phyloP scores from a whole-genome alignment of 2,113 vertebrate species.

The Sapajus apella region DNA sequence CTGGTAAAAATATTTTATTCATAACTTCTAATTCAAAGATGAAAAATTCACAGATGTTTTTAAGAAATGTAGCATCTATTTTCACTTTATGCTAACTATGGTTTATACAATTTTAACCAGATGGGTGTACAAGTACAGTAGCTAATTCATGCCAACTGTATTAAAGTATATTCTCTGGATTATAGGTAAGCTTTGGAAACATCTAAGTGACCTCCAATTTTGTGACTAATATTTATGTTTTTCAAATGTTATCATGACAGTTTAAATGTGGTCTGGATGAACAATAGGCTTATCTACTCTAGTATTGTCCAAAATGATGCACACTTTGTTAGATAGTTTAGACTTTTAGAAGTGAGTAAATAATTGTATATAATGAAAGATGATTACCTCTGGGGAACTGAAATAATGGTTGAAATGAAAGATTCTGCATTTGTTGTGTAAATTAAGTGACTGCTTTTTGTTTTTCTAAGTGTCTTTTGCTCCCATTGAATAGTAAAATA shows the following conservation, averaged over 20 bases:
- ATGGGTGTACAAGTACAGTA: constrained; percentile 59
- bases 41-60: constrained; percentile 68
- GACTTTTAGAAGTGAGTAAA: constrained; percentile 36
- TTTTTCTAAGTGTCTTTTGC: background rate
- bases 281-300: background rate
- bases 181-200: constrained; percentile 39
- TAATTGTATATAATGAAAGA: background rate
- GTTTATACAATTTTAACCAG: constrained; percentile 65
- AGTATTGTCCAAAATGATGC: background rate
- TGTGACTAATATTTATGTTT: constrained; percentile 21
- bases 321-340: background rate
- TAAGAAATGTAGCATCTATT: constrained; percentile 65
- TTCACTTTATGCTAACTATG: constrained; percentile 71
- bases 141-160: constrained; percentile 73
- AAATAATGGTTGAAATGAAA: background rate
- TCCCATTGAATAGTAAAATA: background rate
- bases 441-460: background rate
- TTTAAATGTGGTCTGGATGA: background rate
- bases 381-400: background rate
- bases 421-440: background rate
- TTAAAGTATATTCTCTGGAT: constrained; percentile 32
- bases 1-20: constrained; percentile 4
- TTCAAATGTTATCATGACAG: background rate
- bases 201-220: background rate
- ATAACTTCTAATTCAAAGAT: constrained; percentile 45